A percentile compares a stretch with the other conserved stretches of the same genome.
These are phyloP conservation scores for Meandrina meandrites DNA, from an alignment of 92 coral and sea anemone species.

Conservation along the genomic window DNA sequence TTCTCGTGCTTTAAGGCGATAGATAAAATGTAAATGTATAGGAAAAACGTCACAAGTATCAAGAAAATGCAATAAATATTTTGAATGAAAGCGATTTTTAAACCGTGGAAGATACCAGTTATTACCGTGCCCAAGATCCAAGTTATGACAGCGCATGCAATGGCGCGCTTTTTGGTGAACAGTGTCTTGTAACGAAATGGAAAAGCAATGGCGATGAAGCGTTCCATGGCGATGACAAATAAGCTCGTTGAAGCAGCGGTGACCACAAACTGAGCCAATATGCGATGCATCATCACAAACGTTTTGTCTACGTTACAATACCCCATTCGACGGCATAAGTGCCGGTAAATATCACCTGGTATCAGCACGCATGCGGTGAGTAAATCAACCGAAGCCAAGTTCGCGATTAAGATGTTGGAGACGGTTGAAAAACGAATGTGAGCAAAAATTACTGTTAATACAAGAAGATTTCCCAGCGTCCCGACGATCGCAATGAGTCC, in stretches of 20 bases:
- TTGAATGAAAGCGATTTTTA: slow-evolving; percentile 9
- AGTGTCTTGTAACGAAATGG: slow-evolving; percentile 34
- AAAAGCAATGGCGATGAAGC: slow-evolving; percentile 40
- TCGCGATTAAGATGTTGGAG: slow-evolving; percentile 41
- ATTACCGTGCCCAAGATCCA: slow-evolving; percentile 26
- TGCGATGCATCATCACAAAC: slow-evolving; percentile 1
- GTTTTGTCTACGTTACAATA: neutral
- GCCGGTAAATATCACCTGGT: slow-evolving; percentile 38
- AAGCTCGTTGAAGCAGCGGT: slow-evolving; percentile 28
- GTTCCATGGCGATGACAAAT: slow-evolving; percentile 32
- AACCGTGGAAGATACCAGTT: slow-evolving; percentile 30
- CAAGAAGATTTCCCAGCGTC: slow-evolving; percentile 34
- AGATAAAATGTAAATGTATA: slow-evolving; percentile 34
- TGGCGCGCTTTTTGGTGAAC: slow-evolving; percentile 23
- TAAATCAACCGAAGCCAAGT: slow-evolving; percentile 31
- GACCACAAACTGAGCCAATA: slow-evolving; percentile 30
- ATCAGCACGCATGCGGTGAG: slow-evolving; percentile 19
- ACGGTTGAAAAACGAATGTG: slow-evolving; percentile 41
- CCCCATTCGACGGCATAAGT: slow-evolving; percentile 29
- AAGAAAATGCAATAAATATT: neutral
- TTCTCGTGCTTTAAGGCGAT: slow-evolving; percentile 40
- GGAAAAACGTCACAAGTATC: slow-evolving; percentile 19
- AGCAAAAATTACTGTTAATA: slow-evolving; percentile 30
- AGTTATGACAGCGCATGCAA: slow-evolving; percentile 7
- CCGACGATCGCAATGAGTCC: slow-evolving; percentile 30